phyloP scores from a whole-genome alignment of 30 jellyfish, hydroid and myxozoan species.

The Calvadosia cruxmelitensis region DNA sequence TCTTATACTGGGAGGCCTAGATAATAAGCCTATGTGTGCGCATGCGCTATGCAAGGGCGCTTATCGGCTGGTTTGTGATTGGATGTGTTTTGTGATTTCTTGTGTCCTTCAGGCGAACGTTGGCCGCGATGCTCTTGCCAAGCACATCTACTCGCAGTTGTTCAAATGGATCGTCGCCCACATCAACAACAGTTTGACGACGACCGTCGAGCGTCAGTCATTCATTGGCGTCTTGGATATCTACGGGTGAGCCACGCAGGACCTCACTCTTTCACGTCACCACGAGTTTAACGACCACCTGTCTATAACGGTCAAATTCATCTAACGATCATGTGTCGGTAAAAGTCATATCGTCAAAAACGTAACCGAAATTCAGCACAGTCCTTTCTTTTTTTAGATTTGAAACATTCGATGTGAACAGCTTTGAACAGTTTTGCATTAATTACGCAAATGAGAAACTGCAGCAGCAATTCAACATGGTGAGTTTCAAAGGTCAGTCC shows the following conservation, averaged over 20 bases:
- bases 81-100: neutral
- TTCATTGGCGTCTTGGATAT: conserved; percentile 79
- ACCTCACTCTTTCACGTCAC: no score
- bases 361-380: no score
- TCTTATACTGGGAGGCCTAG: no score
- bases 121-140: conserved; percentile 88
- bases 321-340: no score
- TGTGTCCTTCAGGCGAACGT: conserved; percentile 44
- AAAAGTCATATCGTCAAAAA: no score
- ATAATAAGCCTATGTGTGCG: no score
- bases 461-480: conserved; percentile 86
- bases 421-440: conserved; percentile 90
- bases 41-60: no score
- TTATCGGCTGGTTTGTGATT: no score
- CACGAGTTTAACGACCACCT: no score
- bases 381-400: conserved; percentile 40
- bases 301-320: no score
- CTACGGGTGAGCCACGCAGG: conserved; percentile 60
- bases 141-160: conserved; percentile 64
- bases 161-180: conserved; percentile 88
- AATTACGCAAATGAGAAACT: conserved; percentile 87
- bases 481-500: conserved; percentile 9
- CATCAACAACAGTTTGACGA: conserved; percentile 56
- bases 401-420: conserved; percentile 83
- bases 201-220: conserved; percentile 47